Conservation (phyloP, 2,888 invertebrate genomes). For the Dolichopus griseipennis region DNA sequence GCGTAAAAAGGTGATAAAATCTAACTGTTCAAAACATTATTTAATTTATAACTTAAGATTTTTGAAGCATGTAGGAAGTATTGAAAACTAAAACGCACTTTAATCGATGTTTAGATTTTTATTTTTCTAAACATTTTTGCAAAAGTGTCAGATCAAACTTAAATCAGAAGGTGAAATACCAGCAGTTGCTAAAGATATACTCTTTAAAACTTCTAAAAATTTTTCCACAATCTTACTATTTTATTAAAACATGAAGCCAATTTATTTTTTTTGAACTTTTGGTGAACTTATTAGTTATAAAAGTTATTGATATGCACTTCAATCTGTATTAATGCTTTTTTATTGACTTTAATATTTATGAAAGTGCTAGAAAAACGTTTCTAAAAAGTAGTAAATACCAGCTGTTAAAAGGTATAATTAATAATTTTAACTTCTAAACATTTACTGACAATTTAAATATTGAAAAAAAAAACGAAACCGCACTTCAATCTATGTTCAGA, state of each 20-base stretch:
- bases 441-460: slow-evolving; percentile 26
- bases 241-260: no score
- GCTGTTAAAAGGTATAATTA: slow-evolving; percentile 27
- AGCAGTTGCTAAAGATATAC: neutral
- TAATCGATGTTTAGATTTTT: slow-evolving; percentile 32
- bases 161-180: neutral
- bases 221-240: no score
- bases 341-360: slow-evolving; percentile 21
- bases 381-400: slow-evolving; percentile 21
- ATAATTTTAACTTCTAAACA: slow-evolving; percentile 30
- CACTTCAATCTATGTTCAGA: slow-evolving; percentile 23
- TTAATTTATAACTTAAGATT: no score
- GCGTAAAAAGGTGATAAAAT: no score
- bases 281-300: slow-evolving; percentile 7
- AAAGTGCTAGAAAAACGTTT: slow-evolving; percentile 25
- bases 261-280: no score
- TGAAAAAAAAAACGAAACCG: slow-evolving; percentile 13
- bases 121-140: slow-evolving; percentile 33
- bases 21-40: no score
- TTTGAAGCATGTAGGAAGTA: no score
- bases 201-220: no score
- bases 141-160: slow-evolving; percentile 33
- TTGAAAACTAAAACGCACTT: slow-evolving; percentile 25
- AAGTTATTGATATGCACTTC: slow-evolving; percentile 17
- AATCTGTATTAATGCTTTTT: slow-evolving; percentile 19